Conservation (phyloP, 2,888 invertebrate species). For the Andrena haemorrhoa region DNA sequence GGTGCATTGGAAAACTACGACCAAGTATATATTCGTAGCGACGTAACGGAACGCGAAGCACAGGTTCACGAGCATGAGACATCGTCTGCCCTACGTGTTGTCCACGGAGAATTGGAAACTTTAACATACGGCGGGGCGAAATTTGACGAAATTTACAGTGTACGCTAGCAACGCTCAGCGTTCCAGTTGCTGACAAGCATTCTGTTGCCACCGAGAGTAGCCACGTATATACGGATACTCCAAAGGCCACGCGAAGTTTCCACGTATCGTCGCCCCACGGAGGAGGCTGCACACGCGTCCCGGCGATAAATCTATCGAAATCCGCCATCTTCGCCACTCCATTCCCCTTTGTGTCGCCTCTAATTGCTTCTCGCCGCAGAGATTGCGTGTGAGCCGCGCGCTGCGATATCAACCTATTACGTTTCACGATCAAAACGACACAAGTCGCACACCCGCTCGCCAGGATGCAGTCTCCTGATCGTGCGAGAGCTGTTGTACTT, state of each 20-base stretch:
- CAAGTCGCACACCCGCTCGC: too few species aligned
- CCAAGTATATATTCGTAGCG: neutral
- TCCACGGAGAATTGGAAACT: too few species aligned
- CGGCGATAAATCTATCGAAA: conserved; percentile 30
- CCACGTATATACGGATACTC: neutral
- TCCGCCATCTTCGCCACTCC: conserved; percentile 2
- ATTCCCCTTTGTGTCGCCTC: conserved; percentile 2
- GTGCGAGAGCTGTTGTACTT: too few species aligned
- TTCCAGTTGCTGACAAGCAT: neutral
- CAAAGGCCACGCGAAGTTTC: conserved; percentile 9
- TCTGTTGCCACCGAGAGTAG: neutral
- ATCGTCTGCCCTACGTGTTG: too few species aligned
- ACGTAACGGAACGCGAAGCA: neutral
- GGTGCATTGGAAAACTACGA: neutral
- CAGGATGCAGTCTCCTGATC: too few species aligned
- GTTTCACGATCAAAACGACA: neutral
- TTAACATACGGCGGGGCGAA: too few species aligned
- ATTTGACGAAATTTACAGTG: conserved; percentile 8
- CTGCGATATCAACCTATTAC: neutral
- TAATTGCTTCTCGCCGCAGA: conserved; percentile 32
- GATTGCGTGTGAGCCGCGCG: neutral
- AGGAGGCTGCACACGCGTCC: neutral
- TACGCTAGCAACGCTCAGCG: neutral
- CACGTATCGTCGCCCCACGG: neutral
- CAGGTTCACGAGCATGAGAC: too few species aligned